These are phyloP conservation scores for Sarcophaga caerulescens DNA, from an alignment of 2,888 invertebrate species.

Conservation along the genomic window DNA sequence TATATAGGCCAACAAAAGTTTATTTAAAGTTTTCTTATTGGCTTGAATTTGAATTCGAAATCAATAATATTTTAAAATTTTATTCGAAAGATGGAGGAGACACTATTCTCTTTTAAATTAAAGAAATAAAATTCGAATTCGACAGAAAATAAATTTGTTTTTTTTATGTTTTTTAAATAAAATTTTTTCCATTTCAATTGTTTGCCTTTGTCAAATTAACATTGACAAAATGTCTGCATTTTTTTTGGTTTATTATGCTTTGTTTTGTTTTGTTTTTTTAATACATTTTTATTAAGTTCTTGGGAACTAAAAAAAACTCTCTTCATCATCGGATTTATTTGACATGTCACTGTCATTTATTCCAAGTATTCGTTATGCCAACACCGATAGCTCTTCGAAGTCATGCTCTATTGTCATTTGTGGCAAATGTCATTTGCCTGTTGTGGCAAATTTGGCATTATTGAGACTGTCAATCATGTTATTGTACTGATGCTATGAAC, in stretches of 20 bases:
- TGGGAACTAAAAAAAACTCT: neutral
- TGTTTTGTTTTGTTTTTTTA: neutral
- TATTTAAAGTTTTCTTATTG: too few relatives aligned
- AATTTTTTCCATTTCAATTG: too few relatives aligned
- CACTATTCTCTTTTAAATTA: too few relatives aligned
- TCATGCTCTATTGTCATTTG: constrained; percentile 23
- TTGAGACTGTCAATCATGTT: constrained; percentile 44
- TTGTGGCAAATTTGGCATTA: constrained; percentile 39
- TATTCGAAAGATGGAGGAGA: too few relatives aligned
- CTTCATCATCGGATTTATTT: constrained; percentile 27
- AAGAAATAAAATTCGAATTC: too few relatives aligned
- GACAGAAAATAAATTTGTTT: too few relatives aligned
- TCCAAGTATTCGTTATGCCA: neutral
- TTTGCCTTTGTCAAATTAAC: neutral
- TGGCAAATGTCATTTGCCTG: constrained; percentile 54
- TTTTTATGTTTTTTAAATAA: too few relatives aligned
- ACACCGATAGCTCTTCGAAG: neutral
- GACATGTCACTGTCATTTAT: constrained; percentile 30
- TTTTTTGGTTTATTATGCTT: too few relatives aligned
- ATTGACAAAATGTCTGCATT: neutral
- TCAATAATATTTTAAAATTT: too few relatives aligned
- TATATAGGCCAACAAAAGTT: too few relatives aligned
- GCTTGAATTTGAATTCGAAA: too few relatives aligned
- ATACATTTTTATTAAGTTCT: neutral
- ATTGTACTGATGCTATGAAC: neutral